phyloP scores from a whole-genome alignment of 2,113 vertebrate species.

The Pachypanchax playfairii region DNA sequence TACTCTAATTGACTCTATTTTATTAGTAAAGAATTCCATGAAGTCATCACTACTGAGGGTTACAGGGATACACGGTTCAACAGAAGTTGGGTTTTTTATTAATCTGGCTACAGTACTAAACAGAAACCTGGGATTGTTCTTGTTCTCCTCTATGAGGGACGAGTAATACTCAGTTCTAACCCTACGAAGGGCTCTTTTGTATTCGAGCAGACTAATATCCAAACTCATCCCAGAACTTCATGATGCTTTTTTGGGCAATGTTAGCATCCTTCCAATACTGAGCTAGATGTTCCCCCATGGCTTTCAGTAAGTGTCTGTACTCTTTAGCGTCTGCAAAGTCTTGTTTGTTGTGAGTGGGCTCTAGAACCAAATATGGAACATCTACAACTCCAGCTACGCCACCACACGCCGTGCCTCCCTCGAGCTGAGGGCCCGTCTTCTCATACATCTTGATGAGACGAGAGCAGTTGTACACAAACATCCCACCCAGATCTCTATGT shows the following conservation, averaged over 20 bases:
- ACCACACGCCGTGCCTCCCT: slow-evolving; percentile 97
- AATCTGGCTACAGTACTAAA: too few relatives aligned
- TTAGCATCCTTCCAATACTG: slow-evolving; percentile 98
- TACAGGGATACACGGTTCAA: too few relatives aligned
- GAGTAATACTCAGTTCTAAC: too few relatives aligned
- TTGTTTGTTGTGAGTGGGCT: slow-evolving; percentile 99
- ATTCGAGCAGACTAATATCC: slow-evolving; percentile 97
- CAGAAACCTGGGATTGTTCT: too few relatives aligned
- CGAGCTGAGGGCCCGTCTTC: slow-evolving; percentile 97
- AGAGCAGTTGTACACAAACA: slow-evolving; percentile 99
- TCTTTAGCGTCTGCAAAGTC: slow-evolving; percentile 98
- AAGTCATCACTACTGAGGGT: too few relatives aligned
- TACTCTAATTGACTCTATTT: too few relatives aligned
- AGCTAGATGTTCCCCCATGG: slow-evolving; percentile 97
- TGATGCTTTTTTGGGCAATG: slow-evolving; percentile 94
- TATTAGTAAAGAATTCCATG: too few relatives aligned
- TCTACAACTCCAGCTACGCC: slow-evolving; percentile 98
- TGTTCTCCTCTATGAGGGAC: too few relatives aligned
- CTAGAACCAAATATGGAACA: slow-evolving; percentile 95
- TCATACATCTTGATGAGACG: slow-evolving; percentile 99
- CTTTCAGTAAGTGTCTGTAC: slow-evolving; percentile 92
- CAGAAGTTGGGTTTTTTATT: too few relatives aligned
- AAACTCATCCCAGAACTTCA: slow-evolving; percentile 99
- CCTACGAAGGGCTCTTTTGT: too few relatives aligned
- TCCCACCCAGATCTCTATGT: slow-evolving; percentile 91